Conservation (phyloP, 2,797 vertebrate genomes). For the Hephaestus fuliginosus region DNA sequence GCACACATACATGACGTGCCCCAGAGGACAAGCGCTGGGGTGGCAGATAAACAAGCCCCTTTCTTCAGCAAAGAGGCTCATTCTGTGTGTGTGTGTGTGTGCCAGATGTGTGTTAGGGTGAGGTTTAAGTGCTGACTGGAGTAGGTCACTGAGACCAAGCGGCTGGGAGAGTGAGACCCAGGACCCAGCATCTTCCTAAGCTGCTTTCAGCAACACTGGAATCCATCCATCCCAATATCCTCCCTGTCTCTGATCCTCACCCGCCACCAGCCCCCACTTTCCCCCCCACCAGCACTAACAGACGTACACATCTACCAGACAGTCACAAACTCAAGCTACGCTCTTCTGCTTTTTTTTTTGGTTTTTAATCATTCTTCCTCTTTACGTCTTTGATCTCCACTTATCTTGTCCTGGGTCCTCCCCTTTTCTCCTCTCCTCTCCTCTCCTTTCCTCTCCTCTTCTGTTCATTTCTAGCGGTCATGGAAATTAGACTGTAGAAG, state of each 20-base stretch:
- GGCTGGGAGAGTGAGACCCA: constrained; percentile 60
- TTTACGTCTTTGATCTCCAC: constrained; percentile 54
- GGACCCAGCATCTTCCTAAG: constrained; percentile 67
- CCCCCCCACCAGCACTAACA: constrained; percentile 9
- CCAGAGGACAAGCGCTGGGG: constrained; percentile 76
- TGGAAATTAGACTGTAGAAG: constrained; percentile 68
- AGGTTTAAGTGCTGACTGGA: constrained; percentile 72
- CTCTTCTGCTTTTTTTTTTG: constrained; percentile 12
- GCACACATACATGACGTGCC: constrained; percentile 28
- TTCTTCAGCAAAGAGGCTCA: constrained; percentile 64
- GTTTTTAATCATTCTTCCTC: background rate
- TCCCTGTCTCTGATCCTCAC: constrained; percentile 36
- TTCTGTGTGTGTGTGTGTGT: constrained; percentile 37
- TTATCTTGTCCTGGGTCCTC: constrained; percentile 46
- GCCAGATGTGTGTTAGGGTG: constrained; percentile 37
- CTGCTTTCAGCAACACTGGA: constrained; percentile 71
- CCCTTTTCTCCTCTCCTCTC: constrained; percentile 3
- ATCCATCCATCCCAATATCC: constrained; percentile 65
- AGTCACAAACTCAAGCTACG: constrained; percentile 14
- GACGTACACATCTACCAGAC: constrained; percentile 20
- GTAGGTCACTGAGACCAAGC: constrained; percentile 73
- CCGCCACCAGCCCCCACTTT: background rate
- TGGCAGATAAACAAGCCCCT: constrained; percentile 76
- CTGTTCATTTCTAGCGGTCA: constrained; percentile 64
- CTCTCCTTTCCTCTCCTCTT: constrained; percentile 27